Evolutionary conservation across 1,140 invertebrate species (phyloP).

Genomic region (Manduca sexta): DNA sequence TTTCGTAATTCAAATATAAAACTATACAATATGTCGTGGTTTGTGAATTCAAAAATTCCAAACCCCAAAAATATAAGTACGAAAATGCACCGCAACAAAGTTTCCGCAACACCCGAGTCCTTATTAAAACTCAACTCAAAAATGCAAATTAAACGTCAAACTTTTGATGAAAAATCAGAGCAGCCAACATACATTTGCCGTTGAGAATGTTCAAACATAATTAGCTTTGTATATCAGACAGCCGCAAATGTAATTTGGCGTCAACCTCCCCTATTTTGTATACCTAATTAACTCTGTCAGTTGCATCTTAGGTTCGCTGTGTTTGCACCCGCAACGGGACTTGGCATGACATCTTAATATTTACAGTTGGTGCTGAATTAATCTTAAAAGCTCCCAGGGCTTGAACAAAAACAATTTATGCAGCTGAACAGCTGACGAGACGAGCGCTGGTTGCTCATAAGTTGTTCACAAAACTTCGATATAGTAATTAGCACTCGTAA

Average conservation of each 20-base stretch:
- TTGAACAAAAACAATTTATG: too few relatives aligned
- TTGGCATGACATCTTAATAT: background rate
- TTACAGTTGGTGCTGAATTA: too few relatives aligned
- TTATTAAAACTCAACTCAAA: slow-evolving; percentile 8
- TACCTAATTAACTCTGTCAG: slow-evolving; percentile 14
- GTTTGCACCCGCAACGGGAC: background rate
- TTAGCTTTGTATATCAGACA: background rate
- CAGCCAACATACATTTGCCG: background rate
- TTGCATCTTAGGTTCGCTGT: slow-evolving; percentile 12
- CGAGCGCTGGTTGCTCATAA: too few relatives aligned
- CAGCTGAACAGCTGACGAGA: too few relatives aligned
- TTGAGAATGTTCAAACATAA: background rate
- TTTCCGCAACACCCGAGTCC: background rate
- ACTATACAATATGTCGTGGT: too few relatives aligned
- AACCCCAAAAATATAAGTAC: too few relatives aligned
- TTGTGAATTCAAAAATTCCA: too few relatives aligned
- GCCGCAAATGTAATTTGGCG: slow-evolving; percentile 12
- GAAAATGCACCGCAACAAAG: too few relatives aligned
- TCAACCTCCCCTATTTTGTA: slow-evolving; percentile 9
- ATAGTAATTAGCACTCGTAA: too few relatives aligned
- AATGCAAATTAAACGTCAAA: slow-evolving; percentile 16
- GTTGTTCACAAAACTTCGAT: too few relatives aligned
- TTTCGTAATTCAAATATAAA: too few relatives aligned
- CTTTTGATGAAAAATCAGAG: slow-evolving; percentile 10
- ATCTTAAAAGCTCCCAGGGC: too few relatives aligned